Evolutionary conservation across 2,888 invertebrate species (phyloP), one percentile per base, ranked within the genome.

Genomic region (Rhagonycha lutea): DNA sequence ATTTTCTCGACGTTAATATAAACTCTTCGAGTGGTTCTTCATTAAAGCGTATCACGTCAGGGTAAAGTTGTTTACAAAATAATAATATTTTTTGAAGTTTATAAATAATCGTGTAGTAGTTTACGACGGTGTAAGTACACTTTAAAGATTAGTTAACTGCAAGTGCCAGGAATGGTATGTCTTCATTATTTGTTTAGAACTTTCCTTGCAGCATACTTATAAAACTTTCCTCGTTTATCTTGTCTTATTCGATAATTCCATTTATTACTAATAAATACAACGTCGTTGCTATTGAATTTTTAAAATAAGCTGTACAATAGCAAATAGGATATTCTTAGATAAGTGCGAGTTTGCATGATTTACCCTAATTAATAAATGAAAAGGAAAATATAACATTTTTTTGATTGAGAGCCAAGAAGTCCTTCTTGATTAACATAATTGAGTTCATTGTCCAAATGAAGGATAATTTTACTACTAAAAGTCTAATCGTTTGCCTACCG

Each of bases 101-200:
- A 47, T 47, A 29, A 65, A 69, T 68, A 75, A 75, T 75, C 74
- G 74, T 74, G 72, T 72, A 71, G 69, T 78, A 70, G 75, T 75
- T 74, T 68, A 69, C 61, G 73, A 68, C 65, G 18, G 60, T 78
- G 32, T 70, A 73, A 72, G 69, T 70, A 75, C 77, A 78, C 75
- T 75, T 75, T 23, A 70, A 72, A 78, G 74, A 78, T 74, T 78
- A 78, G 77, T 77, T 65, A 65, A 65, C 26, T 72, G 28, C 73
- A 73, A 78, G 73, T 70, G 68, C 70, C 24, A 65, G 74, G 14
- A 75, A 70, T 73, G 72, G 75, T 78, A 73, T 72, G 75, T 75
- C 77, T 78, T 78, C 75, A 78, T 78, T 78, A 78, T 78, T 72
- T 74, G 74, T 72, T 74, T 62, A 12, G 24, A 78, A 72, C 32